Base-by-base conservation (phyloP, 2,888 invertebrate genomes). In the Drepanosiphum platanoidis region DNA sequence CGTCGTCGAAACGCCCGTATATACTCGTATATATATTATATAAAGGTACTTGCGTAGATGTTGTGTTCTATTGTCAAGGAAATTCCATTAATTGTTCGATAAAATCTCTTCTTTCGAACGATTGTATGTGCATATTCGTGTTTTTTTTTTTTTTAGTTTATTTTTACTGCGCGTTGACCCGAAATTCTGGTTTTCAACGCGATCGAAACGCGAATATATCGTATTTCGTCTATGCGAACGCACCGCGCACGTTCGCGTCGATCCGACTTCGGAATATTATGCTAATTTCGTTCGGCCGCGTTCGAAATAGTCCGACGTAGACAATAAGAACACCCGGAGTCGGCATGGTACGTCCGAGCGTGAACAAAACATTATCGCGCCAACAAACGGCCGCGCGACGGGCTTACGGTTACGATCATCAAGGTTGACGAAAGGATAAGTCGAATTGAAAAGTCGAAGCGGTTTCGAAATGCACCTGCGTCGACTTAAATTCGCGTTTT, bases 31-130 rank as follows among this genome's bases (percentile, higher is more conserved):
- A 30, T 64, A 58, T 64, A 61, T 13, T 64, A 8, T n/a, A 32
- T 30, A 32, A 11, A 15, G 15, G 66, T 36, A n/a, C n/a, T n/a
- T n/a, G 42, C 11, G 39, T 11, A 58, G 34, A 75, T 64, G 34
- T 52, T 46, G 72, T 75, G 32, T 32, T 64, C 78, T 64, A 64
- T 78, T 78, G 39, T 64, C 78, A 39, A 22, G 34, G 30, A 78
- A 66, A 64, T 78, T 78, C 42, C 64, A 78, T 78, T 78, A 77
- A 77, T n/a, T 36, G 61, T 77, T 64, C 30, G 27, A 77, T 77
- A 46, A 46, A 77, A 77, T 77, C 36, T 77, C 18, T n/a, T n/a
- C 27, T 30, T 77, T 61, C 3, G 27, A n/a, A n/a, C n/a, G n/a
- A n/a, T n/a, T n/a, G n/a, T n/a, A n/a, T n/a, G n/a, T n/a, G n/a